Evolutionary conservation across 2,113 vertebrate genomes (phyloP).

Genomic region (Megalops atlanticus): DNA sequence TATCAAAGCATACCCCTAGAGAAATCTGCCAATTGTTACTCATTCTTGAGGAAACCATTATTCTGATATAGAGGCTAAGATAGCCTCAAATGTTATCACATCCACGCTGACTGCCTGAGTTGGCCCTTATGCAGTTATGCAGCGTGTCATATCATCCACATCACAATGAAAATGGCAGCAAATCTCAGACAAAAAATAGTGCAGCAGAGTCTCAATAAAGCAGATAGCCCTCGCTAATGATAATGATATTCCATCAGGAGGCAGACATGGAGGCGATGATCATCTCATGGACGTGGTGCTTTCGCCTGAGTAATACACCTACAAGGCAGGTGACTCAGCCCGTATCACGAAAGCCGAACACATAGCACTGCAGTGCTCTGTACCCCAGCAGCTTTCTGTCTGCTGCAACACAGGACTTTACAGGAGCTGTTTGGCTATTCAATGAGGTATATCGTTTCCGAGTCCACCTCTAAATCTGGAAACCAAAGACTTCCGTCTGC

Average conservation of each 20-base stretch:
- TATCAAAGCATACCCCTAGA: not conserved
- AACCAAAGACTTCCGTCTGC: constrained; percentile 25
- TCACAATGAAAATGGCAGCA: not conserved
- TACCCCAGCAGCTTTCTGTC: constrained; percentile 59
- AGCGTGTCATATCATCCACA: not conserved
- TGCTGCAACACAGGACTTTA: not conserved
- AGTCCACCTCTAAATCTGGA: constrained; percentile 11
- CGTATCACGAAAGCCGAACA: constrained; percentile 55
- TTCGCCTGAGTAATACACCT: constrained; percentile 28
- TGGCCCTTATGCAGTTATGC: not conserved
- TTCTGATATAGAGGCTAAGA: not conserved
- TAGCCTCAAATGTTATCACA: not conserved
- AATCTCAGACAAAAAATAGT: not conserved
- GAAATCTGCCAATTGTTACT: not conserved
- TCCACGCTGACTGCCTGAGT: not conserved
- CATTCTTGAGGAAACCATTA: not conserved
- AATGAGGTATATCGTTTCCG: constrained; percentile 33
- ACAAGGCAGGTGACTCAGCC: constrained; percentile 66
- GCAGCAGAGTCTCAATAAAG: not conserved
- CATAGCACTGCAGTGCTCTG: constrained; percentile 69
- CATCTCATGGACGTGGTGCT: constrained; percentile 48
- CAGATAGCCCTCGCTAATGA: not conserved
- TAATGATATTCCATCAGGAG: constrained; percentile 9
- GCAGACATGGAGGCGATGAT: not conserved
- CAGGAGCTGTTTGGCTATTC: constrained; percentile 19